These are phyloP conservation scores for Rotaria magnacalcarata DNA, from an alignment of 2,888 invertebrate genomes.

Conservation along the genomic window DNA sequence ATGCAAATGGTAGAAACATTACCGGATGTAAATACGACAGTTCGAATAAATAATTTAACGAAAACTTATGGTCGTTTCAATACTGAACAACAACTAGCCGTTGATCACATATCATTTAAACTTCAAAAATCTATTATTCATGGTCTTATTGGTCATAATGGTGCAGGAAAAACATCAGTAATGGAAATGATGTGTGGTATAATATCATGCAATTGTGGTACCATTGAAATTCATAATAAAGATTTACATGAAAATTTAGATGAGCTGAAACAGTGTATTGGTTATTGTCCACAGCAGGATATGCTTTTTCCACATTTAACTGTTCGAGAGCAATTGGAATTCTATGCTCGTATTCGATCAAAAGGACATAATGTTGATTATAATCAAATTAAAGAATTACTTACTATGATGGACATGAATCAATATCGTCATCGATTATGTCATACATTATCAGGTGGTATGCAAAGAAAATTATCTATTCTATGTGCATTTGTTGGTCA, in stretches of 20 bases:
- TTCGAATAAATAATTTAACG: background rate
- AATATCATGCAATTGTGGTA: background rate
- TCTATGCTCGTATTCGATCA: background rate
- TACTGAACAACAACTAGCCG: background rate
- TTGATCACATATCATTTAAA: conserved; percentile 27
- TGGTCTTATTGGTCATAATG: conserved; percentile 32
- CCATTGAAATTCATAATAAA: background rate
- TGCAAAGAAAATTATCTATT: conserved; percentile 29
- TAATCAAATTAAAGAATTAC: background rate
- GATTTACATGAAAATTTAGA: conserved; percentile 3
- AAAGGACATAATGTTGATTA: background rate
- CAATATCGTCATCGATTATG: background rate
- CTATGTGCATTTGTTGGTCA: conserved; percentile 11
- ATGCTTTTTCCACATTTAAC: conserved; percentile 25
- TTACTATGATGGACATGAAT: background rate
- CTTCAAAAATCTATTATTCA: background rate
- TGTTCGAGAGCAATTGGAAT: conserved; percentile 21
- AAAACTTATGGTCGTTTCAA: background rate
- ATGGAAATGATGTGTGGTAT: conserved; percentile 22
- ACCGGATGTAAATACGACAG: background rate
- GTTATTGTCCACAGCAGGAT: conserved; percentile 31
- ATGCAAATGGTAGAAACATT: background rate
- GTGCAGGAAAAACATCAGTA: background rate
- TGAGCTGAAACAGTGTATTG: background rate
- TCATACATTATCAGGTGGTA: background rate